These are phyloP conservation scores for Cryptus armator DNA, from an alignment of 2,888 invertebrate species.

Conservation along the genomic window DNA sequence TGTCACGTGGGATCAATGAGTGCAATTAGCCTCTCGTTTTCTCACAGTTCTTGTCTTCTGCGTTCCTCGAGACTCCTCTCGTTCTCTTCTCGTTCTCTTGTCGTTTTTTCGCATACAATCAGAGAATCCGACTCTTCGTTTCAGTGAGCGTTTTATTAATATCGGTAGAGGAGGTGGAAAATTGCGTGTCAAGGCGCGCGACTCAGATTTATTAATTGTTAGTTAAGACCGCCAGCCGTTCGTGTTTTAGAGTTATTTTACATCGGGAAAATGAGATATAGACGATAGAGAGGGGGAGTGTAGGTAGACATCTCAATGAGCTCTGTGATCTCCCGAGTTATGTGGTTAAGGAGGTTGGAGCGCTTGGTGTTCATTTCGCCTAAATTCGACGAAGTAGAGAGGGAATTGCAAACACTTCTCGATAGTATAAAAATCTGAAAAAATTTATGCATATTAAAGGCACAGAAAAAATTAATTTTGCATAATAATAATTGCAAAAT, in stretches of 20 bases:
- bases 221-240: background rate
- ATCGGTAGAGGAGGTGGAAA: background rate
- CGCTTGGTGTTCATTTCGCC: background rate
- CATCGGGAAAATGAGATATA: background rate
- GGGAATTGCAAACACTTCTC: no score
- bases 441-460: no score
- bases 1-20: constrained; percentile 58
- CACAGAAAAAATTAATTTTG: no score
- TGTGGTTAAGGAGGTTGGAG: background rate
- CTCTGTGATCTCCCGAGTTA: background rate
- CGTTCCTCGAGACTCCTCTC: constrained; percentile 25
- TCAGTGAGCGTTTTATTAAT: background rate
- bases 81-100: background rate
- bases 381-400: no score
- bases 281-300: background rate
- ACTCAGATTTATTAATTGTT: background rate
- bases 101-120: constrained; percentile 9
- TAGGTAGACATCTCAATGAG: background rate
- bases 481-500: no score
- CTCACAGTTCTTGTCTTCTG: constrained; percentile 48
- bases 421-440: no score
- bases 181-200: constrained; percentile 24
- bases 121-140: constrained; percentile 4
- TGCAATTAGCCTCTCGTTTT: constrained; percentile 53
- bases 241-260: background rate